Evolutionary conservation across 2,113 vertebrate genomes (phyloP), one percentile per base, ranked within the genome.

Genomic region (Pluvialis apricaria): DNA sequence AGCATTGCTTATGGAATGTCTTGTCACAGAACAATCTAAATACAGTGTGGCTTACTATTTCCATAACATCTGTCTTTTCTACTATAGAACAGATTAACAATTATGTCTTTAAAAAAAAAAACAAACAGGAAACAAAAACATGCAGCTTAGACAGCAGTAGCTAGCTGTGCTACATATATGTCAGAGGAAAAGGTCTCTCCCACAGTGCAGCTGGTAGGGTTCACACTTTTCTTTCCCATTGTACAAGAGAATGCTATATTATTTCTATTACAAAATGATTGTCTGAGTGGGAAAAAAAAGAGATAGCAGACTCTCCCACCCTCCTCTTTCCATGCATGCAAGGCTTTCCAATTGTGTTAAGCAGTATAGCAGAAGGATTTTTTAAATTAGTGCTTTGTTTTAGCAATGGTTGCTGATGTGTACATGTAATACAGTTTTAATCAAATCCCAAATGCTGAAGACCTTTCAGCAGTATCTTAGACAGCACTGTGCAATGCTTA

Each of bases 371-470:
- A 97, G 94, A 94, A 97, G 75, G 86, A 78, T 92, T 96, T 98
- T 97, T 97, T 94, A 96, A 97, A 97, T 97, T 95, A 95, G 94
- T 97, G 75, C 98, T 98, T 97, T 98, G 96, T 97, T 98, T 98
- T 97, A 97, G 97, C 95, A 91, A 68, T 97, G 90, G 94, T 95
- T 97, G 96, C 97, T 97, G 98, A 97, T 98, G 94, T 98, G 96
- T 94, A 98, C 96, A 82, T 97, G 92, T 97, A 98, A 98, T 97
- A 97, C 96, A 97, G 98, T 98, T 98, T 97, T 98, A 98, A 98
- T 98, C 98, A 98, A 98, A 98, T 98, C 98, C 97, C 97, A 98
- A 96, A 98, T 96, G 98, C 97, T 94, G 96, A 97, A 98, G 98
- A 97, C 98, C 97, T 98, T 98, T 98, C 97, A 98, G 97, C 96